phyloP scores from a whole-genome alignment of 2,113 vertebrate genomes.

The Heliornis fulica region DNA sequence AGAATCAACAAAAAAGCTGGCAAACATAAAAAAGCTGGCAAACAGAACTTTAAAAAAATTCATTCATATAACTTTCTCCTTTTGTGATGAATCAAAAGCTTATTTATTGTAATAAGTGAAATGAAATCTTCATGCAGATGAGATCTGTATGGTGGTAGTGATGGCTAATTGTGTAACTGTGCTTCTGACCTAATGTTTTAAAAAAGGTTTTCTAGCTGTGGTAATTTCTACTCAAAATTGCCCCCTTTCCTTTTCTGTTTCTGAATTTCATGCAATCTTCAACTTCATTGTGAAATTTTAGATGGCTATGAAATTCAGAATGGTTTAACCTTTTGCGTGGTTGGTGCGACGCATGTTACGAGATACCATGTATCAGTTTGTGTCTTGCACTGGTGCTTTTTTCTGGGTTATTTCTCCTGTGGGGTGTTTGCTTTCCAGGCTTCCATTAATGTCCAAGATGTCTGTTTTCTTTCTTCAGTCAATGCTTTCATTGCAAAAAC shows the following conservation, averaged over 20 bases:
- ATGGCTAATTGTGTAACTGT: background rate
- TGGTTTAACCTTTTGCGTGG: background rate
- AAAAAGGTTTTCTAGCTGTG: background rate
- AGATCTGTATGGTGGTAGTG: background rate
- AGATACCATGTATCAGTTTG: background rate
- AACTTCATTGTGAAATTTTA: background rate
- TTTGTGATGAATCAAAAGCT: background rate
- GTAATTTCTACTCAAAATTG: background rate
- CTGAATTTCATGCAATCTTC: background rate
- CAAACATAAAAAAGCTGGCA: background rate
- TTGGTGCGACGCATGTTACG: background rate
- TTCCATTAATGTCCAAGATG: background rate
- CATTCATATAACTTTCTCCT: background rate
- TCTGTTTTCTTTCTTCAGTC: slow-evolving; percentile 23
- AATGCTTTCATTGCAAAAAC: slow-evolving; percentile 12
- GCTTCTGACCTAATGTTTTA: background rate
- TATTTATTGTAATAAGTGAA: background rate
- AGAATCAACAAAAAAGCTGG: background rate
- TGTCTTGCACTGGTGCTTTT: background rate
- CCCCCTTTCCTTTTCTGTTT: background rate
- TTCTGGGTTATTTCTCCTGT: background rate
- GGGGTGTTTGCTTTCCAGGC: background rate
- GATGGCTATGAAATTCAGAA: background rate
- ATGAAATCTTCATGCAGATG: background rate
- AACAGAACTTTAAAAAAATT: background rate